Evolutionary conservation across 64 coral and sea anemone genomes (phyloP).

Genomic region (Actinia equina): DNA sequence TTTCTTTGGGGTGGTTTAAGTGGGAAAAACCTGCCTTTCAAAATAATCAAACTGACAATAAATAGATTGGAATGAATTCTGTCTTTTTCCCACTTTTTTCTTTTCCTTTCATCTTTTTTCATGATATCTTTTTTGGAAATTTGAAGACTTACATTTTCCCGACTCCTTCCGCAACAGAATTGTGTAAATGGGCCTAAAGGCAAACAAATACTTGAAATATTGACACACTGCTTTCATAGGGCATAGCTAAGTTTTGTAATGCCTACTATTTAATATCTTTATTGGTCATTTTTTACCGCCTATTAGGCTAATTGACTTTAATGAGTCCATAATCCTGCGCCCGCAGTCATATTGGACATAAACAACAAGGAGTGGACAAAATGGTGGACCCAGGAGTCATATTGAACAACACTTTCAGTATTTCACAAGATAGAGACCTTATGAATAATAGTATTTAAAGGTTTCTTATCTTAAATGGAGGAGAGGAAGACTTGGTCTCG

Average conservation of each 20-base stretch:
- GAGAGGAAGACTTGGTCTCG: slow-evolving; percentile 57
- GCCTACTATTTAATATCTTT: background rate
- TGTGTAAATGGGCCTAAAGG: too few species aligned
- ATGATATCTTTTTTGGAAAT: too few species aligned
- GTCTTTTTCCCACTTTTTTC: too few species aligned
- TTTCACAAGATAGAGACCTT: background rate
- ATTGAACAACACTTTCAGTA: background rate
- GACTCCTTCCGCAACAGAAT: too few species aligned
- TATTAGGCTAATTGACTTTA: background rate
- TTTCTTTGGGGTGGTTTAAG: too few species aligned
- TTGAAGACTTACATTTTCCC: too few species aligned
- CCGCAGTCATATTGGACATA: slow-evolving; percentile 17
- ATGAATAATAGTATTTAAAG: background rate
- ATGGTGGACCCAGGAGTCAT: background rate
- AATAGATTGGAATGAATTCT: too few species aligned
- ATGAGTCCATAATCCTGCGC: background rate
- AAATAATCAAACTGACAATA: too few species aligned
- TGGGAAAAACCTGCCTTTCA: too few species aligned
- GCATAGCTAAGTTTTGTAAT: background rate
- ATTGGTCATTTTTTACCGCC: background rate
- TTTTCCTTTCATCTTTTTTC: too few species aligned
- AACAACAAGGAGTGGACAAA: slow-evolving; percentile 3
- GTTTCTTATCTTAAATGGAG: slow-evolving; percentile 16
- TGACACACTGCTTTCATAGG: too few species aligned
- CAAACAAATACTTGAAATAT: too few species aligned